These are phyloP conservation scores for Centroberyx gerrardi DNA, from an alignment of 2,797 vertebrate genomes.

Conservation along the genomic window DNA sequence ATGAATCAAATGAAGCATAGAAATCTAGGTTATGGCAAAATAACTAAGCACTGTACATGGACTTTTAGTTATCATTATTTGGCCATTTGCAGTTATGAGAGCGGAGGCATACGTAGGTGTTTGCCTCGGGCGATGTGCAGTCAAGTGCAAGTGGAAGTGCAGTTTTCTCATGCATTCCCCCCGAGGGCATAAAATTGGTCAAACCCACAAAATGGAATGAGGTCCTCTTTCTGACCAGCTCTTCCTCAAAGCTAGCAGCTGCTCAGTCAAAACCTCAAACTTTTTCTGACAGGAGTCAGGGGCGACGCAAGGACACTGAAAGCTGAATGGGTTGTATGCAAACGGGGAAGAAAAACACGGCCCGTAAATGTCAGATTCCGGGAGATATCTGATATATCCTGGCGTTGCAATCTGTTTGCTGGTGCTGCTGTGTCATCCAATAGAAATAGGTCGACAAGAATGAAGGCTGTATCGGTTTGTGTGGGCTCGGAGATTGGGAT, in stretches of 20 bases:
- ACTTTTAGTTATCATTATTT: slow-evolving; percentile 43
- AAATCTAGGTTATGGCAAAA: slow-evolving; percentile 45
- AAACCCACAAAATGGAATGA: slow-evolving; percentile 48
- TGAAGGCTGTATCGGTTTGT: slow-evolving; percentile 47
- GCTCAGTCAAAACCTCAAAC: slow-evolving; percentile 46
- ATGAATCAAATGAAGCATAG: slow-evolving; percentile 44
- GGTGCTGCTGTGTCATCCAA: slow-evolving; percentile 55
- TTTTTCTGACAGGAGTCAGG: slow-evolving; percentile 51
- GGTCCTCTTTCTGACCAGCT: slow-evolving; percentile 22
- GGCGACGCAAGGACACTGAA: slow-evolving; percentile 69
- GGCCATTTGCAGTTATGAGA: slow-evolving; percentile 44
- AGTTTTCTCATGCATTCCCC: slow-evolving; percentile 48
- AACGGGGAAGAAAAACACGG: slow-evolving; percentile 60
- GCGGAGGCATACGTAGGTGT: slow-evolving; percentile 49
- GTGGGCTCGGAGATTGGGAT: slow-evolving; percentile 50
- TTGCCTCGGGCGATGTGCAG: slow-evolving; percentile 60
- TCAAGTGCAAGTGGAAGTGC: slow-evolving; percentile 64
- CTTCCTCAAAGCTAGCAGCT: slow-evolving; percentile 41
- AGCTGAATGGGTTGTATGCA: slow-evolving; percentile 60
- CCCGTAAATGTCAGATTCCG: slow-evolving; percentile 75
- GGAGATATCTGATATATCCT: slow-evolving; percentile 68
- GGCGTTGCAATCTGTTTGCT: slow-evolving; percentile 59
- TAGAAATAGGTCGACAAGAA: slow-evolving; percentile 54
- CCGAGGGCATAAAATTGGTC: slow-evolving; percentile 62
- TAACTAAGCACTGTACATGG: slow-evolving; percentile 29